These are phyloP conservation scores for Crenichthys baileyi DNA, from an alignment of 2,797 vertebrate species.

Conservation along the genomic window DNA sequence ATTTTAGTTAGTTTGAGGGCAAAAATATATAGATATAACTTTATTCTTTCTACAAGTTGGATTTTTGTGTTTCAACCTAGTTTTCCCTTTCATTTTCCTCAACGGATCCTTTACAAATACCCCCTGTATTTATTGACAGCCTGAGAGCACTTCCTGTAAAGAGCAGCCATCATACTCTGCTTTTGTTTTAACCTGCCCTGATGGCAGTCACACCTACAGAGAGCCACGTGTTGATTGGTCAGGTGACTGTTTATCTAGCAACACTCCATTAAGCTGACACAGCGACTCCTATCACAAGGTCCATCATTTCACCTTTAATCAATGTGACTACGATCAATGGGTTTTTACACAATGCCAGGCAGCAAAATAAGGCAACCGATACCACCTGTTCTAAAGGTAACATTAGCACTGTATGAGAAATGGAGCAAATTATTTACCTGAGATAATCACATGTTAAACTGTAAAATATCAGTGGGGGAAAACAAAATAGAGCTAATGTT, in stretches of 20 bases:
- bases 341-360: constrained; percentile 62
- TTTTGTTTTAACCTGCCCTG: neutral
- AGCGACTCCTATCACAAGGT: constrained; percentile 51
- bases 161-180: neutral
- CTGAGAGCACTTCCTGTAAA: constrained; percentile 13
- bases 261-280: constrained; percentile 69
- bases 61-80: neutral
- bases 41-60: neutral
- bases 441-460: neutral
- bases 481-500: neutral
- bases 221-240: constrained; percentile 39
- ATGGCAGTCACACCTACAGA: constrained; percentile 28
- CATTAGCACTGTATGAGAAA: neutral
- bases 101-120: too few relatives aligned
- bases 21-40: neutral
- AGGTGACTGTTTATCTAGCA: constrained; percentile 64
- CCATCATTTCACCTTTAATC: constrained; percentile 68
- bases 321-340: constrained; percentile 67
- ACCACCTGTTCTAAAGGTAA: constrained; percentile 44
- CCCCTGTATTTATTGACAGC: constrained; percentile 21
- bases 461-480: neutral
- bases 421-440: neutral
- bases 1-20: neutral
- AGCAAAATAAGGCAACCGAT: constrained; percentile 24
- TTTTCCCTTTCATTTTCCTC: neutral